These are phyloP conservation scores for Enteromius radiatus DNA, from an alignment of 2,797 vertebrate species.

Conservation along the genomic window DNA sequence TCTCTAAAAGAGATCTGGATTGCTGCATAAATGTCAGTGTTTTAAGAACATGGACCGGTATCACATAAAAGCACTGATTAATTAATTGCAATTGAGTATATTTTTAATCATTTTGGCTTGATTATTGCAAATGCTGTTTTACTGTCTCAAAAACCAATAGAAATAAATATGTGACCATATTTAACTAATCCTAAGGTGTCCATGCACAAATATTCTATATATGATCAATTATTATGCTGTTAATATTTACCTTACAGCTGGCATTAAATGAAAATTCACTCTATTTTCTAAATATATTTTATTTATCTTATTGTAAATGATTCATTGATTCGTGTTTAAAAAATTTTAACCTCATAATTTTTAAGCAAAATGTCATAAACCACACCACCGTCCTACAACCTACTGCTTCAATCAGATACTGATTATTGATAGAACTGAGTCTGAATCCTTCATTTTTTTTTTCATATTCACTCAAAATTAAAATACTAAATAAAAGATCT, in stretches of 20 bases:
- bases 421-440: not conserved
- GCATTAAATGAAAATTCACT: not conserved
- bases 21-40: slow-evolving; percentile 9
- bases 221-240: not conserved
- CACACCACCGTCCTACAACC: not conserved
- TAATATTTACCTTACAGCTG: not conserved
- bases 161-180: not conserved
- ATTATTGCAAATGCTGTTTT: not conserved
- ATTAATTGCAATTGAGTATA: not conserved
- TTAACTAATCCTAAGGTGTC: not conserved
- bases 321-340: not conserved
- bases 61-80: slow-evolving; percentile 14
- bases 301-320: not conserved
- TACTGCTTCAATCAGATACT: not conserved
- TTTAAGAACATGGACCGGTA: slow-evolving; percentile 6
- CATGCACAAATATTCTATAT: not conserved
- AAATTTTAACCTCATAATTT: not conserved
- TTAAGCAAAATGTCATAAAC: not conserved
- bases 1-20: slow-evolving; percentile 23
- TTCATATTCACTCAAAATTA: not conserved
- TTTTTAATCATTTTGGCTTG: not conserved
- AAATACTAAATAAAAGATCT: not conserved
- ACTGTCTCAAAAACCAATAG: not conserved
- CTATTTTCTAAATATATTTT: not conserved
- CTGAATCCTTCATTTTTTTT: not conserved